A percentile compares a stretch with the other conserved stretches of the same genome.
Evolutionary conservation across 1,140 invertebrate species (phyloP).

Genomic region (Euschistus heros): DNA sequence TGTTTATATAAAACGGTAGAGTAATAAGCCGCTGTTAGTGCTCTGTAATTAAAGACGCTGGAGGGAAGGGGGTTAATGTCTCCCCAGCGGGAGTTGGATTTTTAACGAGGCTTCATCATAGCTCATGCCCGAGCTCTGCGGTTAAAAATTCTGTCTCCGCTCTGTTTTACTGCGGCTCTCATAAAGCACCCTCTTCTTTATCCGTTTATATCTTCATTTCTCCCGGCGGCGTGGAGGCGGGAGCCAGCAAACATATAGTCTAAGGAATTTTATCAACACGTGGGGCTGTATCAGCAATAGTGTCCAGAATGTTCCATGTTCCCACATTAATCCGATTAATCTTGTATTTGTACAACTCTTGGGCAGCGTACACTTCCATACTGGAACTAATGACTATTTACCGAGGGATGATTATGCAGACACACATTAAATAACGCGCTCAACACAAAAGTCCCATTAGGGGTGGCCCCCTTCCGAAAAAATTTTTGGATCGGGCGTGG

Average conservation of each 20-base stretch:
- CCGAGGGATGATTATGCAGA: too few species aligned
- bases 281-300: too few species aligned
- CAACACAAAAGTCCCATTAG: conserved; percentile 7
- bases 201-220: too few species aligned
- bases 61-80: neutral
- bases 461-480: neutral
- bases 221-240: neutral
- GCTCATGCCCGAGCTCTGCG: neutral
- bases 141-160: conserved; percentile 1
- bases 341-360: neutral
- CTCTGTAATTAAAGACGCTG: neutral
- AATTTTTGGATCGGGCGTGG: neutral
- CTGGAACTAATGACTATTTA: too few species aligned
- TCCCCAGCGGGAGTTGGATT: neutral
- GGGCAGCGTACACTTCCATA: too few species aligned
- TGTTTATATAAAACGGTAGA: too few species aligned
- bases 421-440: too few species aligned
- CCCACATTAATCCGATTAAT: too few species aligned
- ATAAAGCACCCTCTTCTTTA: neutral
- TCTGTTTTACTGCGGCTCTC: neutral
- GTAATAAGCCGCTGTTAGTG: too few species aligned
- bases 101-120: conserved; percentile 3
- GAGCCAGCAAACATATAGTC: too few species aligned
- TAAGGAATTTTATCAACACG: too few species aligned
- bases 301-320: too few species aligned